Evolutionary conservation across 2,797 vertebrate genomes (phyloP).

Genomic region (Sparidentex hasta): DNA sequence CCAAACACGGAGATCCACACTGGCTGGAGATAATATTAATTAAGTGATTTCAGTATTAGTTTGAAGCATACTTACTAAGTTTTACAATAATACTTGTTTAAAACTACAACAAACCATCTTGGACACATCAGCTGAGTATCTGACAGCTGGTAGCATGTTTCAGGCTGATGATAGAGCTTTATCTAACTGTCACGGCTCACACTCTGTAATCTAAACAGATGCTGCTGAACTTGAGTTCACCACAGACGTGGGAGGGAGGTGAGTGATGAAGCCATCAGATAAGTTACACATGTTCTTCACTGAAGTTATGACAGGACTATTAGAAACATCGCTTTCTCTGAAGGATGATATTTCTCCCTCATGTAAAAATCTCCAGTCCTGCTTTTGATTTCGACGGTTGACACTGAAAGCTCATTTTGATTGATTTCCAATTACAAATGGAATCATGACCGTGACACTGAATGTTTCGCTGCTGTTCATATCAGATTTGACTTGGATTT

Average conservation of each 20-base stretch:
- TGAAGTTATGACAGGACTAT: neutral
- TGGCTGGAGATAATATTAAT: no score
- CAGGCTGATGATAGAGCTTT: neutral
- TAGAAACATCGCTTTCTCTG: neutral
- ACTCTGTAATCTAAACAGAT: neutral
- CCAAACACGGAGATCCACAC: no score
- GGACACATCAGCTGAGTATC: neutral
- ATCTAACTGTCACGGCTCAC: neutral
- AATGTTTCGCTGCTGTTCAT: no score
- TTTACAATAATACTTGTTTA: neutral
- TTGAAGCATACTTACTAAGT: neutral
- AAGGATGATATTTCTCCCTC: neutral
- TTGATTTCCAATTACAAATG: no score
- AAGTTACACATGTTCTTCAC: neutral
- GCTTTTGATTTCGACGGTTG: no score
- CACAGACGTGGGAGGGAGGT: neutral
- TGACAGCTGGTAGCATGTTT: neutral
- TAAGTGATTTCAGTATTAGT: neutral
- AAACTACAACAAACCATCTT: neutral
- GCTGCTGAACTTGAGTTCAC: neutral
- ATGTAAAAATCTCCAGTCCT: neutral
- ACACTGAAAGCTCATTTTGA: no score
- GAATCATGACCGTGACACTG: no score
- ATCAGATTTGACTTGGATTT: no score
- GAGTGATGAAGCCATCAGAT: neutral